Percentiles rank a stretch among this genome's conserved stretches.
These are phyloP conservation scores for Fulica atra DNA, from an alignment of 2,113 vertebrate genomes.

Conservation along the genomic window DNA sequence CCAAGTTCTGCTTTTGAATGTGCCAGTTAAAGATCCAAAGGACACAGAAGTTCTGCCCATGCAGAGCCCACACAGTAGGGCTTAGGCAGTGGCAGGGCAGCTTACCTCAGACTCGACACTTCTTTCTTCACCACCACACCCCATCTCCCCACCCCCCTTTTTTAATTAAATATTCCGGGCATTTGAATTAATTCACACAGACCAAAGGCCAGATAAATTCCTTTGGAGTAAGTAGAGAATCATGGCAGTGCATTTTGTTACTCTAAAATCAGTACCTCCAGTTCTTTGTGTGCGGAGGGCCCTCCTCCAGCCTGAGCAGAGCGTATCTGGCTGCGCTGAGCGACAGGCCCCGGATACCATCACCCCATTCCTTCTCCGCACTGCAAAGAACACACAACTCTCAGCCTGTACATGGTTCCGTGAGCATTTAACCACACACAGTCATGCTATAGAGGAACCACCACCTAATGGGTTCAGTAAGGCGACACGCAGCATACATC, in stretches of 20 bases:
- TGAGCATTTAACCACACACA: not conserved
- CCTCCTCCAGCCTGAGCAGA: constrained; percentile 90
- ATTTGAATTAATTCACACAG: not conserved
- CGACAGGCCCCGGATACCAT: constrained; percentile 95
- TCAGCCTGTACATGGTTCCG: accelerated
- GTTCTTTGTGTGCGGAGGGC: constrained; percentile 98
- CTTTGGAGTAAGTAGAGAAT: not conserved
- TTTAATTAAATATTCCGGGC: not conserved
- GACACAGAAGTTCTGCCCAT: not conserved
- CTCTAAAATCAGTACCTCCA: constrained; percentile 83
- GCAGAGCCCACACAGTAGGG: not conserved
- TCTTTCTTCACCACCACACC: too few species aligned
- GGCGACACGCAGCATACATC: accelerated
- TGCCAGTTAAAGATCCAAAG: not conserved
- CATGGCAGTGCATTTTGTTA: not conserved
- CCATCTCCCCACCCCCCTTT: too few species aligned
- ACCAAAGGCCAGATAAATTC: not conserved
- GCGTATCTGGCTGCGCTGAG: constrained; percentile 95
- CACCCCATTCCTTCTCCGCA: constrained; percentile 98
- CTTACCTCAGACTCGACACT: not conserved
- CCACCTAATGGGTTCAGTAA: not conserved
- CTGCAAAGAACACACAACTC: constrained; percentile 44
- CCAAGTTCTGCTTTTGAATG: not conserved
- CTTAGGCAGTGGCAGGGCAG: not conserved
- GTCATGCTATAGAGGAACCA: not conserved